phyloP scores from a whole-genome alignment of 2,888 invertebrate genomes.

The Cephus pulcher region DNA sequence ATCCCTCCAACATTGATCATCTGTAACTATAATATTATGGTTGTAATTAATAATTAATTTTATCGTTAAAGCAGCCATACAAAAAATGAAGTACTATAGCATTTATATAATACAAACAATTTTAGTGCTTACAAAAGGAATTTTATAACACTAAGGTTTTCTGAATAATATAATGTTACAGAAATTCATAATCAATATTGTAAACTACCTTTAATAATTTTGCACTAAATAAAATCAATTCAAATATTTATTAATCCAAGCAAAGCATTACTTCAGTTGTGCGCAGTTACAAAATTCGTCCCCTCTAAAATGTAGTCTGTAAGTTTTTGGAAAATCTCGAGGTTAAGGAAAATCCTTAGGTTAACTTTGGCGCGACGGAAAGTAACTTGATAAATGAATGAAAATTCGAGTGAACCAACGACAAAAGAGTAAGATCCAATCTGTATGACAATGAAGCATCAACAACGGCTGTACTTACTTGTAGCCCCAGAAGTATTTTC shows the following conservation, averaged over 20 bases:
- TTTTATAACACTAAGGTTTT: neutral
- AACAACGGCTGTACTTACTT: conserved; percentile 30
- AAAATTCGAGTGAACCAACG: neutral
- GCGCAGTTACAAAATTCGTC: neutral
- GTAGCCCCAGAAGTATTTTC: conserved; percentile 39
- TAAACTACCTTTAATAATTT: neutral
- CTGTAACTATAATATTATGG: conserved; percentile 36
- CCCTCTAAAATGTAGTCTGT: neutral
- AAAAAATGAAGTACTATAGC: neutral
- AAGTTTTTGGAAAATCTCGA: neutral
- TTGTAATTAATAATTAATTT: neutral
- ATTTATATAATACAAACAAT: neutral
- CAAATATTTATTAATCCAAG: neutral
- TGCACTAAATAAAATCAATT: neutral
- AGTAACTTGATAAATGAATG: neutral
- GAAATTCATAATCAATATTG: no score
- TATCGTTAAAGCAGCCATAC: neutral
- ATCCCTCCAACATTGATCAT: conserved; percentile 80
- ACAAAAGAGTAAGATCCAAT: neutral
- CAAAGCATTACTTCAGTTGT: neutral
- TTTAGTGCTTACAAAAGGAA: neutral
- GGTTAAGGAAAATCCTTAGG: neutral
- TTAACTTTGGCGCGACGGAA: neutral
- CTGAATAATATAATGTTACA: neutral
- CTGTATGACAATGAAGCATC: neutral